These are phyloP conservation scores for Neoseiulus cucumeris DNA, from an alignment of 1,140 invertebrate species.

Conservation along the genomic window DNA sequence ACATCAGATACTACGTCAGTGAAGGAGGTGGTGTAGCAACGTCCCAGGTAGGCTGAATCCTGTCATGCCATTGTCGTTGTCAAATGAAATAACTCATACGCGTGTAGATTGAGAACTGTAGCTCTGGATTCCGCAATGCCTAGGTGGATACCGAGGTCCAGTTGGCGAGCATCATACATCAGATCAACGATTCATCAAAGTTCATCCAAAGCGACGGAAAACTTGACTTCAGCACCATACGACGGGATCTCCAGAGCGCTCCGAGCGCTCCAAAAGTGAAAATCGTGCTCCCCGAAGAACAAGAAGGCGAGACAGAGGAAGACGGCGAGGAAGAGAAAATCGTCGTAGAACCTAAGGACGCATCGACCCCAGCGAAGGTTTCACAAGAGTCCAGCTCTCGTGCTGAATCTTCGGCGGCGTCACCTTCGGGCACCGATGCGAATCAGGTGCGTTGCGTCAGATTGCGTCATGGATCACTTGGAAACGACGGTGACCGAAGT, in stretches of 20 bases:
- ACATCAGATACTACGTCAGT: slow-evolving; percentile 8
- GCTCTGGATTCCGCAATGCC: too few relatives aligned
- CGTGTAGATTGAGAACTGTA: too few relatives aligned
- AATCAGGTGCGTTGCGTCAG: too few relatives aligned
- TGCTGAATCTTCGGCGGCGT: too few relatives aligned
- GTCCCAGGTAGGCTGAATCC: not conserved
- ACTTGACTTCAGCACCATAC: slow-evolving; percentile 5
- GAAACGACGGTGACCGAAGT: too few relatives aligned
- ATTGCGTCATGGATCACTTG: too few relatives aligned
- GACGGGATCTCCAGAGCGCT: not conserved
- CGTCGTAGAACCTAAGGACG: too few relatives aligned
- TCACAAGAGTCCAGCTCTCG: too few relatives aligned
- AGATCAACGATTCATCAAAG: slow-evolving; percentile 3
- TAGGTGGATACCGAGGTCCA: slow-evolving; percentile 8
- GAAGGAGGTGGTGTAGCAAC: not conserved
- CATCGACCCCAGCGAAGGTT: too few relatives aligned
- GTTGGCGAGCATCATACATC: slow-evolving; percentile 1
- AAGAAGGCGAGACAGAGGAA: too few relatives aligned
- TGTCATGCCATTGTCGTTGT: not conserved
- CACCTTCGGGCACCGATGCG: too few relatives aligned
- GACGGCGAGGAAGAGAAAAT: too few relatives aligned
- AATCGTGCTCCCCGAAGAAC: not conserved
- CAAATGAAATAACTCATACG: not conserved
- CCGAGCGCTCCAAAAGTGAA: not conserved
- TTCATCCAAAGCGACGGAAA: not conserved